Conservation (phyloP, 2,113 vertebrate species). For the Eublepharis macularius region DNA sequence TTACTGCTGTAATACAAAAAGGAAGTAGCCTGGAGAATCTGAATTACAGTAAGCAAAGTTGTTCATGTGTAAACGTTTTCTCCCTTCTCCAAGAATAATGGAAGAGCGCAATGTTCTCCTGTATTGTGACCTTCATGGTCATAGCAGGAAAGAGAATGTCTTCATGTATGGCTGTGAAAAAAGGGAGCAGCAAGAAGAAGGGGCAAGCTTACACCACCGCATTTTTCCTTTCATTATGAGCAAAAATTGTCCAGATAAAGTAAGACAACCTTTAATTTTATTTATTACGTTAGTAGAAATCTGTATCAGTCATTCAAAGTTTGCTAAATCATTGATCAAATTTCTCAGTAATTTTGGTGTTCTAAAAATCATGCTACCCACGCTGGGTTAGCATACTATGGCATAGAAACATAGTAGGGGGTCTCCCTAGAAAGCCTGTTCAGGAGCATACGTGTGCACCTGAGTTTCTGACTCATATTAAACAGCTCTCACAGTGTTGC, state of each 20-base stretch:
- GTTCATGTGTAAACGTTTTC: background rate
- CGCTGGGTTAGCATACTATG: background rate
- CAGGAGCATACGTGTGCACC: background rate
- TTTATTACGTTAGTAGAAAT: background rate
- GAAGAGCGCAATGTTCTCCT: conserved; percentile 71
- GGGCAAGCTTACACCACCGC: conserved; percentile 45
- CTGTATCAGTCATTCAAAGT: background rate
- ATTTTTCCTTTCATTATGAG: conserved; percentile 79
- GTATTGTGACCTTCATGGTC: conserved; percentile 82
- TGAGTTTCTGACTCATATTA: background rate
- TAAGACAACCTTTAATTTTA: conserved; percentile 46
- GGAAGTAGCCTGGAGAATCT: background rate
- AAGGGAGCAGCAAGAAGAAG: conserved; percentile 35
- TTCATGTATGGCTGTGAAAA: conserved; percentile 79
- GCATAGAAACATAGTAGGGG: background rate
- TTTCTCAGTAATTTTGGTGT: background rate
- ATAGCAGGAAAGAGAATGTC: conserved; percentile 79
- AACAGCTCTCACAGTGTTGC: background rate
- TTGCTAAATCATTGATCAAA: background rate
- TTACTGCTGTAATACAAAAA: background rate
- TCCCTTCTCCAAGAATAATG: conserved; percentile 69
- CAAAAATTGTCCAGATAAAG: conserved; percentile 79
- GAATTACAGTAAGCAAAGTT: background rate
- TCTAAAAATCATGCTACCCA: background rate
- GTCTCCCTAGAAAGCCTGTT: background rate